A percentile compares a stretch with the other conserved stretches of the same genome.
Evolutionary conservation across 2,797 vertebrate species (phyloP).

Genomic region (Sardinella longiceps): DNA sequence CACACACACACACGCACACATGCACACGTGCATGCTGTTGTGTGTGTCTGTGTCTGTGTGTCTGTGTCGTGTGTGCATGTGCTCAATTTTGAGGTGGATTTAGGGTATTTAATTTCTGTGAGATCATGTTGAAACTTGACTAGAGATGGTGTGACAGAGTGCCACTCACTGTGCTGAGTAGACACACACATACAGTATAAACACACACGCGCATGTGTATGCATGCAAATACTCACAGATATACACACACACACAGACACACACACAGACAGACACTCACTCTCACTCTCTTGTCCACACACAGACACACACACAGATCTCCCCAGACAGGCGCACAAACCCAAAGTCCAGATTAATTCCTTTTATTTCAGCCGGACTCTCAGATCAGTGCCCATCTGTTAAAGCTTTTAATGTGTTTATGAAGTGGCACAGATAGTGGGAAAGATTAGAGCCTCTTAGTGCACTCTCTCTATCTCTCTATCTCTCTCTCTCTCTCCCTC

Average conservation of each 20-base stretch:
- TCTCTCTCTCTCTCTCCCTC: neutral
- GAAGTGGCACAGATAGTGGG: constrained; percentile 25
- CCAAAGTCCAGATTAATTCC: constrained; percentile 18
- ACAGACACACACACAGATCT: neutral
- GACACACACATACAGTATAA: neutral
- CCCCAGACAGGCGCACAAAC: neutral
- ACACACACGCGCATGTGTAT: no score
- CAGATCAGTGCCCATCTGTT: constrained; percentile 35
- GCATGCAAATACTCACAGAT: no score
- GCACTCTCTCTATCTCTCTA: neutral
- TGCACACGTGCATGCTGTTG: neutral
- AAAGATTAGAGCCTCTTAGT: constrained; percentile 3
- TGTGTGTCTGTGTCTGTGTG: neutral
- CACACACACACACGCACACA: neutral
- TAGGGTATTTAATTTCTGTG: neutral
- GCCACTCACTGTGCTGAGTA: neutral
- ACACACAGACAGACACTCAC: neutral
- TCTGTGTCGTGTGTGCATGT: constrained; percentile 11
- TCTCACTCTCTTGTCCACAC: no score
- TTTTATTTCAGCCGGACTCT: neutral
- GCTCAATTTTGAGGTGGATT: neutral
- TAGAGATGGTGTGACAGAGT: neutral
- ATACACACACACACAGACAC: neutral
- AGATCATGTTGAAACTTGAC: neutral
- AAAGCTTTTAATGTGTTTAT: constrained; percentile 39